Base-by-base conservation (phyloP, 2,797 vertebrate genomes). In the Mus caroli region DNA sequence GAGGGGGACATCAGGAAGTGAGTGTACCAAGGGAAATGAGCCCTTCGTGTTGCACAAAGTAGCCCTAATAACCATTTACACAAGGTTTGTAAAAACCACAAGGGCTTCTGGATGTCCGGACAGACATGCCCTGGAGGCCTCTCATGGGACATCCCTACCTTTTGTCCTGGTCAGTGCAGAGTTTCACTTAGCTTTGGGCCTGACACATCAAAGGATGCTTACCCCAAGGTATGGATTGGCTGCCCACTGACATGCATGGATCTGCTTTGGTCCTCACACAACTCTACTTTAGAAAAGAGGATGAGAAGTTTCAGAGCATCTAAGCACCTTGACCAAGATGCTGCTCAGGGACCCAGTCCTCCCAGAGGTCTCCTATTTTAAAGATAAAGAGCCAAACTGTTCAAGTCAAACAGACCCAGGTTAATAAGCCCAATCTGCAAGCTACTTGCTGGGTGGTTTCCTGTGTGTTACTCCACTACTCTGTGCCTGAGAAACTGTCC, bases 1-100 rank as follows among this genome's bases (percentile, higher is more conserved):
- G 52, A 67, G 58, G 46, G 73, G 64, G 75, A 26, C 3, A 20
- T 88, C 79, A 43, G 93, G 91, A 97, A 92, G 60, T 73, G 56
- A 64, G 43, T 13, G 11, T 79, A 54, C n/a, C 24, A 75, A 69
- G 86, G 71, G 43, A 43, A 76, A 85, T 31, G n/a, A 46, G 37
- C n/a, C 62, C 56, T 31, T 64, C n/a, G 3, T 46, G 60, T 88
- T 60, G 71, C 85, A 58, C 5, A n/a, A 37, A 89, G 73, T 15
- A 75, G 24, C n/a, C 6, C 20, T 71, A 12, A 22, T 50, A 75
- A 46, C 46, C 26, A 77, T 71, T 69, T 52, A 62, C 15, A 3
- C 69, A 86, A 56, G 54, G 14, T 40, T 89, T 6, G 0, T 60
- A 40, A 64, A 34, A 40, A 43, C 26, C 6, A 54, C 34, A 43